Evolutionary conservation across 2,113 vertebrate genomes (phyloP).

Genomic region (Manacus vitellinus): DNA sequence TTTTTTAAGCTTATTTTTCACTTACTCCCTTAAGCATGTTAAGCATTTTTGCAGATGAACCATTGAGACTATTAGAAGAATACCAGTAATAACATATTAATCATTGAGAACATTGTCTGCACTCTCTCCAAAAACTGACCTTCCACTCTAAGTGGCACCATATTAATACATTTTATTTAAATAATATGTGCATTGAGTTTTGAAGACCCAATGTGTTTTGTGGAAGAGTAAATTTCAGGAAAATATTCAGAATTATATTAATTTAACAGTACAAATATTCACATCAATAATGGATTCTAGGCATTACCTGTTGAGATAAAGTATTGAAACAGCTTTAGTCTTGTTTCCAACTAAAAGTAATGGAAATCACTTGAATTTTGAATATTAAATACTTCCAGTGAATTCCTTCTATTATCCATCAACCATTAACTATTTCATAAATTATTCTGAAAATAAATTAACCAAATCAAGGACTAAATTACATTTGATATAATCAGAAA

Average conservation of each 20-base stretch:
- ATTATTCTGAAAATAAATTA: not conserved
- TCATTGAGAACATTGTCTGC: not conserved
- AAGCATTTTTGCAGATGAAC: not conserved
- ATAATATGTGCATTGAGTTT: not conserved
- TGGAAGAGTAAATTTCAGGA: not conserved
- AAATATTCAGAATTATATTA: not conserved
- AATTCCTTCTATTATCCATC: not conserved
- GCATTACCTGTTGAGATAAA: not conserved
- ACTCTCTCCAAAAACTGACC: not conserved
- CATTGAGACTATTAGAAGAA: not conserved
- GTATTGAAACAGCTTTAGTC: not conserved
- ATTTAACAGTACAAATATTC: not conserved
- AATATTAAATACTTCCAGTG: not conserved
- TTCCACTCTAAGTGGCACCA: not conserved
- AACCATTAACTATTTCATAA: not conserved
- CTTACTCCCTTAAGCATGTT: not conserved
- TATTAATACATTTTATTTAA: not conserved
- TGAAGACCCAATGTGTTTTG: not conserved
- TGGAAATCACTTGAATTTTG: not conserved
- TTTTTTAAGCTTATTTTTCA: not conserved
- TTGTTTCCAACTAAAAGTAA: not conserved
- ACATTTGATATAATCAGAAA: not conserved
- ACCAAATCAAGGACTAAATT: not conserved
- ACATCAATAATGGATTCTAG: not conserved
- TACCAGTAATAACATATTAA: not conserved